Evolutionary conservation across 2,888 invertebrate species (phyloP), one percentile per base, ranked within the genome.

Genomic region (Xestia c-nigrum): DNA sequence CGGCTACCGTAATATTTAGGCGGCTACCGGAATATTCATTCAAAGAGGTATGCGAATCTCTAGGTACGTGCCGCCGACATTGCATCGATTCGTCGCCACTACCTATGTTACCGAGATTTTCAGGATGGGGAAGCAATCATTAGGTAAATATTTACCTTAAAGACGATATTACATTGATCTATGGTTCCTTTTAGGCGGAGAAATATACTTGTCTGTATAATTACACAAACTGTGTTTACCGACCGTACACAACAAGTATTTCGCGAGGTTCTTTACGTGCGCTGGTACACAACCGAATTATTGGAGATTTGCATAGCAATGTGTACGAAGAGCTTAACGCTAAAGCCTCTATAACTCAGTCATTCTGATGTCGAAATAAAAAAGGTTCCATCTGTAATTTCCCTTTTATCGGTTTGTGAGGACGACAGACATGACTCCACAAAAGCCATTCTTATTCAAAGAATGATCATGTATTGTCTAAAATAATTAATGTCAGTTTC

Each of bases 401-500:
- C 21, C 31, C 24, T 66, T 77, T 76, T 47, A 68, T 71, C 57
- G 24, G 47, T 14, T 66, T 57, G 38, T 16, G 31, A 50, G n/a
- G 38, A 31, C 31, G 43, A 31, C 47, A 50, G 55, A 55, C 43
- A 57, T 74, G 77, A 71, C 14, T 74, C 38, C 61, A 72, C 64
- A 71, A 76, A 74, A 59, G 57, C 46, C 24, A 16, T 55, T 76
- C 73, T 81, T 63, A 73, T 74, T 72, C 21, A 50, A 70, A 75
- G 67, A 74, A 74, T 74, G 61, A 40, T 57, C 64, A 31, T 43
- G 63, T 59, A 76, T 74, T 55, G 72, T 81, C 31, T 46, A 55
- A 76, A 80, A 68, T 83, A 75, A n/a, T n/a, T n/a, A 80, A 85
- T 68, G 40, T 59, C 71, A 46, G 65, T 65, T 68, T 74, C 65